phyloP scores from a whole-genome alignment of 2,888 invertebrate species.

The Terebella lapidaria region DNA sequence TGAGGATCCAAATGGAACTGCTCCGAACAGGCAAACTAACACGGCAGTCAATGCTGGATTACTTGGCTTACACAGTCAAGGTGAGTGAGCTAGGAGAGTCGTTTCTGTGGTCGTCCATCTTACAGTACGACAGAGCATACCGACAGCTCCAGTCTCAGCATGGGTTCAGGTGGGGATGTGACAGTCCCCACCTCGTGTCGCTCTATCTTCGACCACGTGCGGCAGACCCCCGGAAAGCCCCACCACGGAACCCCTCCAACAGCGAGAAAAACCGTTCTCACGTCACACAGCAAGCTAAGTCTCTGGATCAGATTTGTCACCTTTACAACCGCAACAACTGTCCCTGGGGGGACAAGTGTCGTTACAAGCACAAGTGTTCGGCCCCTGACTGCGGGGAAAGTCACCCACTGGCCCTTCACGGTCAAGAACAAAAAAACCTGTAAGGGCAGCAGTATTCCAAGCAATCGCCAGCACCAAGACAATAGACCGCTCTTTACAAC shows the following conservation, averaged over 20 bases:
- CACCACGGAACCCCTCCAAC: not conserved
- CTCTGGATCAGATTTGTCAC: not conserved
- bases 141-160: not conserved
- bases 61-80: not conserved
- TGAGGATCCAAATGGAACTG: not conserved
- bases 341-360: not conserved
- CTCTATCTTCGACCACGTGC: not conserved
- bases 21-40: not conserved
- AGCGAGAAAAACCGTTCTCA: not conserved
- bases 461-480: not conserved
- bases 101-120: not conserved
- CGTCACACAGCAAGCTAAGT: not conserved
- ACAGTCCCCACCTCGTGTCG: not conserved
- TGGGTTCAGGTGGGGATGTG: not conserved
- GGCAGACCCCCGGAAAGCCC: too few species aligned
- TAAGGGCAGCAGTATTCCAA: not conserved
- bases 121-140: not conserved
- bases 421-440: not conserved
- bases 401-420: not conserved
- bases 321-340: not conserved
- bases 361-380: not conserved
- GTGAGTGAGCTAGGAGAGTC: not conserved
- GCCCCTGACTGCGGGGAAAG: not conserved
- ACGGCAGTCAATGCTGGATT: not conserved
- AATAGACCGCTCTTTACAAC: not conserved